Evolutionary conservation across 2,113 vertebrate species (phyloP).

Genomic region (Oryzias javanicus): DNA sequence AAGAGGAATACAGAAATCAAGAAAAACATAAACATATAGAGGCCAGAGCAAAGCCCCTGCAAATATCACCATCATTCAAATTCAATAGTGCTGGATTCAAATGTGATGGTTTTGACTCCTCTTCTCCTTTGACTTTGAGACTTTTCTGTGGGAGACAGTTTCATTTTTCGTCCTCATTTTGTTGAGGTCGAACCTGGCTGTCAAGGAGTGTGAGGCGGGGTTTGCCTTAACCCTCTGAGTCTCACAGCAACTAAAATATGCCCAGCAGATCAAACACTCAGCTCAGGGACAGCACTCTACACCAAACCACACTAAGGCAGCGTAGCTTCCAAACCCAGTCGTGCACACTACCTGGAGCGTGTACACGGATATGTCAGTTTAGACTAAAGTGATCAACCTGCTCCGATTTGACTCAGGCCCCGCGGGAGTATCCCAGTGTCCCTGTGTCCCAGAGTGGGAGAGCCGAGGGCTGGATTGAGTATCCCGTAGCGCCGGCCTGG

Average conservation of each 20-base stretch:
- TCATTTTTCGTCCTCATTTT: no score
- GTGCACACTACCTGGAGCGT: slow-evolving; percentile 52
- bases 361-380: slow-evolving; percentile 82
- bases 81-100: no score
- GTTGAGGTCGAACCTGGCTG: no score
- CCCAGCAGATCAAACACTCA: slow-evolving; percentile 60
- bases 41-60: slow-evolving; percentile 4
- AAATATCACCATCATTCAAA: no score
- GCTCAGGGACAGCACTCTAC: slow-evolving; percentile 58
- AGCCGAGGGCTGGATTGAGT: slow-evolving; percentile 77
- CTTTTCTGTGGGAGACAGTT: no score
- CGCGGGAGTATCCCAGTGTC: slow-evolving; percentile 59
- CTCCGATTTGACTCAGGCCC: slow-evolving; percentile 45
- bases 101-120: no score
- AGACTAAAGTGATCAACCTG: slow-evolving; percentile 83
- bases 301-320: slow-evolving; percentile 56
- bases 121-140: no score
- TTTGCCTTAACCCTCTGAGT: slow-evolving; percentile 66
- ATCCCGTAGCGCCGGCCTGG: slow-evolving; percentile 81
- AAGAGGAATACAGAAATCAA: no score
- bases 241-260: slow-evolving; percentile 51
- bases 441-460: slow-evolving; percentile 58
- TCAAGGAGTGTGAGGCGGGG: background rate
- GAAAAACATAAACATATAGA: background rate
- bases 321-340: slow-evolving; percentile 40